phyloP scores from a whole-genome alignment of 2,797 vertebrate species.

The Spinus olivaceus region DNA sequence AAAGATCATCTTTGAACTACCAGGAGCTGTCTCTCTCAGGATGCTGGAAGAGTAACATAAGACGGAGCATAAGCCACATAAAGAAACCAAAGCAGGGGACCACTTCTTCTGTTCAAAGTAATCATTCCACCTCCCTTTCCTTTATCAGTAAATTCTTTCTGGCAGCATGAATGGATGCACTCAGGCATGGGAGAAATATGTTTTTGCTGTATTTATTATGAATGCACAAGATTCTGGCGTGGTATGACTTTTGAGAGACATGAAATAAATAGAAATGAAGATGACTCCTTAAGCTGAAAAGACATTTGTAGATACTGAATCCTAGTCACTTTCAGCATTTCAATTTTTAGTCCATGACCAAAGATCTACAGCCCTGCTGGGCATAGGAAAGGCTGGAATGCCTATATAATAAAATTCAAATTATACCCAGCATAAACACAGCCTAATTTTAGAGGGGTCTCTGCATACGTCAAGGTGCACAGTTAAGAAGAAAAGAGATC shows the following conservation, averaged over 20 bases:
- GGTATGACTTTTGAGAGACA: not conserved
- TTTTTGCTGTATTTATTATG: slow-evolving; percentile 16
- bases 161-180: not conserved
- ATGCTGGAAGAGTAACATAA: not conserved
- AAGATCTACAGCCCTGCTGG: not conserved
- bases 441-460: not conserved
- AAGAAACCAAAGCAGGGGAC: not conserved
- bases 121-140: not conserved
- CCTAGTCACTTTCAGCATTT: not conserved
- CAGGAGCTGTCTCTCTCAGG: not conserved
- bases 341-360: not conserved
- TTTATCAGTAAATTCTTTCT: slow-evolving; percentile 20
- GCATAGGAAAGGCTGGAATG: not conserved
- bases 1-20: not conserved
- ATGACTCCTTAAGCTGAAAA: not conserved
- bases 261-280: not conserved
- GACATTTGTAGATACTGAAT: not conserved
- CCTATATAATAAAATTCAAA: not conserved
- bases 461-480: not conserved
- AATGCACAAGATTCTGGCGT: not conserved
- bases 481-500: not conserved
- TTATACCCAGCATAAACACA: not conserved
- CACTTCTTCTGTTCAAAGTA: not conserved
- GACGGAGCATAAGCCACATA: not conserved
- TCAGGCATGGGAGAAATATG: not conserved